These are phyloP conservation scores for Siniperca knerii DNA, from an alignment of 2,113 vertebrate genomes.

Conservation along the genomic window DNA sequence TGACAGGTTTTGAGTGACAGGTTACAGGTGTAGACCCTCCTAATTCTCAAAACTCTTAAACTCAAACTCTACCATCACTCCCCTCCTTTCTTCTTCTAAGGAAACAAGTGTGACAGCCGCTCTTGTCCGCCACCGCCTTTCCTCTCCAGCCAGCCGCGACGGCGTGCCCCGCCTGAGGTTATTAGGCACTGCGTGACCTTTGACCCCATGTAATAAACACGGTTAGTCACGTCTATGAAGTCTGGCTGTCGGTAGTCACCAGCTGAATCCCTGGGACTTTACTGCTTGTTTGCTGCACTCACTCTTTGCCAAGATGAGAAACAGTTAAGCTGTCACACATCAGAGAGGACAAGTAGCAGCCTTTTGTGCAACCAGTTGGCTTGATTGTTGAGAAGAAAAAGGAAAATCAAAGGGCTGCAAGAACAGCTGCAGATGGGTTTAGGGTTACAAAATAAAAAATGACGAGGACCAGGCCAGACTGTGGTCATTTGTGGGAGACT, in stretches of 20 bases:
- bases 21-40: conserved; percentile 82
- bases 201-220: conserved; percentile 83
- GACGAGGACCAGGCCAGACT: conserved; percentile 81
- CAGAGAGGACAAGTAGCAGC: conserved; percentile 78
- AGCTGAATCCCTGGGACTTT: conserved; percentile 78
- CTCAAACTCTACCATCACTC: conserved; percentile 30
- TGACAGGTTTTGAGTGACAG: conserved; percentile 85
- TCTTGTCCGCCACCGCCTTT: conserved; percentile 46
- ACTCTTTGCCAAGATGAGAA: conserved; percentile 72
- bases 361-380: conserved; percentile 74
- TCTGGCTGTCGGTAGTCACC: conserved; percentile 73
- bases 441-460: conserved; percentile 77
- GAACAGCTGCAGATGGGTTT: conserved; percentile 83
- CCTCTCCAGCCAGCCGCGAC: conserved; percentile 63
- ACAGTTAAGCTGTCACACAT: conserved; percentile 84
- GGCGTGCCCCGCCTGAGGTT: conserved; percentile 62
- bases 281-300: conserved; percentile 79
- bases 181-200: conserved; percentile 77
- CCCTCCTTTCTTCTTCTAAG: conserved; percentile 42
- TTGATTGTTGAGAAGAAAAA: conserved; percentile 74
- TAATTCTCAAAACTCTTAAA: conserved; percentile 64
- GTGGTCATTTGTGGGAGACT: conserved; percentile 77
- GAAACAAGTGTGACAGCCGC: conserved; percentile 68
- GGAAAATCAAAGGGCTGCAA: conserved; percentile 75
- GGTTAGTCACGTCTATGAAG: conserved; percentile 74